Base-by-base conservation (phyloP, 1,140 invertebrate species). In the Hyphantria cunea region DNA sequence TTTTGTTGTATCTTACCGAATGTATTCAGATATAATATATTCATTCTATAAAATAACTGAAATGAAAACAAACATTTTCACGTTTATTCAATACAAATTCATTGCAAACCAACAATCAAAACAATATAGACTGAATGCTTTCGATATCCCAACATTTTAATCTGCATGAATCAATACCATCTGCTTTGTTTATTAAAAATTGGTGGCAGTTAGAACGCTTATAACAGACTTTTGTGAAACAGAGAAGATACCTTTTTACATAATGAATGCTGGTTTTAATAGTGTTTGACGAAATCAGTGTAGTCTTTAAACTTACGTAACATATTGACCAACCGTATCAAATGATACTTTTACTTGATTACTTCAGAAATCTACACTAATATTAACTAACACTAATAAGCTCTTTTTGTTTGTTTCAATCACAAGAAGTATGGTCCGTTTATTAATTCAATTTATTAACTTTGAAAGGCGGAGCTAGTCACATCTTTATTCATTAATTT, bases 211-310 rank as follows among this genome's bases (percentile, higher is more conserved):
- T 49, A 56, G 25, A 58, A 65, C 37, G 31, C 37, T 12, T 49
- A 45, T 56, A 59, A 55, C 64, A 64, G 55, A 60, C 17, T 62
- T 62, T 60, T 72, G 73, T 74, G 70, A 70, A 70, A 66, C 63
- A 71, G 72, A 72, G 42, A 69, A 71, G 66, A 79, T 84, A 80
- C 84, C 82, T 78, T 82, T 73, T 86, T 86, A 80, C 79, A 76
- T 80, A 84, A 86, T 74, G 72, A 75, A 48, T 15, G 58, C 70
- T 81, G 73, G 75, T 72, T 70, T 74, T 65, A 70, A 64, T 71
- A 56, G 68, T 58, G 56, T 80, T 84, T 86, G 82, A 83, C 82
- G 84, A 86, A 86, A 86, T 83, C 84, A 83, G 84, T 83, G 49
- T 62, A 66, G 55, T 47, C 67, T 68, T 52, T 75, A 72, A 67